Base-by-base conservation (phyloP, 2,888 invertebrate species). In the Ectemnius continuus region DNA sequence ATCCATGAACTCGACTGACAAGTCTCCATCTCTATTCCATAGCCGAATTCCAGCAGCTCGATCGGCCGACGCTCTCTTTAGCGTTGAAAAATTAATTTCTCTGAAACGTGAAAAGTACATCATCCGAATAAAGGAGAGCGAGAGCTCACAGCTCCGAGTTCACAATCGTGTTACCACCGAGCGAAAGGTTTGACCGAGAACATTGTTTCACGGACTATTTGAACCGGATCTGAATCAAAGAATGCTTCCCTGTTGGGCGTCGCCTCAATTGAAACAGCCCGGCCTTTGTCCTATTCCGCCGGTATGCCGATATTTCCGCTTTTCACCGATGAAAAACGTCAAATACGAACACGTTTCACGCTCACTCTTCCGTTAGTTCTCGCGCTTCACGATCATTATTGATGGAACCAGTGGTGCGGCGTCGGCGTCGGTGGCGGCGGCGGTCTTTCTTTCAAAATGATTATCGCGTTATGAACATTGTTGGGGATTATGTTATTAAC, bases 121-220 rank as follows among this genome's bases (percentile, higher is more conserved):
- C 36, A 36, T 52, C 52, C n/a, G n/a, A 16, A 52, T 16, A 52
- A 52, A 52, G n/a, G 16, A 52, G n/a, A 52, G 16, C 52, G 52
- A 6, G 52, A 11, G 16, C 8, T n/a, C 47, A 14, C 11, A 16
- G 52, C 14, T 14, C n/a, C 1, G 8, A 36, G 36, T 36, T 36
- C 36, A 36, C 65, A 58, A 58, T 68, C 11, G 28, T 20, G 47
- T 18, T 45, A 3, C 36, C 63, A 72, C 52, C 62, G 56, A 60
- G 46, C 26, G 67, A 73, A 18, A 59, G 67, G 73, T 65, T 47
- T 47, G 69, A n/a, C 61, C 58, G 65, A 61, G 23, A 75, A 75
- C 58, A 58, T 58, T 62, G 69, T 73, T 68, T 68, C 75, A 58
- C 61, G 61, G 73, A 64, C 73, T 68, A 73, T 75, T 73, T 73